phyloP scores from a whole-genome alignment of 1,140 invertebrate genomes.

The Asobara japonica region DNA sequence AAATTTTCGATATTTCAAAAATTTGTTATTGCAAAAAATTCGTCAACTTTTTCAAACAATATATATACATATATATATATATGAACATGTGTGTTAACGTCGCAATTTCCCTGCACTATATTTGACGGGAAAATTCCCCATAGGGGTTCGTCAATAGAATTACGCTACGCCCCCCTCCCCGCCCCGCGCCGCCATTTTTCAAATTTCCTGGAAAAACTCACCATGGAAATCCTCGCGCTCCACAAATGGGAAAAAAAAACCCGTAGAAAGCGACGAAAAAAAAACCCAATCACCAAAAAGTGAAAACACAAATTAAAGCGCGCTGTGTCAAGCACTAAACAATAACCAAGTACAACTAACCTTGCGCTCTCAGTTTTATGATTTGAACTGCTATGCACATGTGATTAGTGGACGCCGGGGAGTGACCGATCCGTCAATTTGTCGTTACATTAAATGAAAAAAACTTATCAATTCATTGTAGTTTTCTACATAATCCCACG shows the following conservation, averaged over 20 bases:
- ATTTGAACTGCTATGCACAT: neutral
- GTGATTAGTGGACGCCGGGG: neutral
- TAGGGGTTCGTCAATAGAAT: neutral
- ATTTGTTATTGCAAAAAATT: too few relatives aligned
- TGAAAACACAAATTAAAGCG: too few relatives aligned
- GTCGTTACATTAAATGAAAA: neutral
- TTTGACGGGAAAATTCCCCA: too few relatives aligned
- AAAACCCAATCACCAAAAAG: too few relatives aligned
- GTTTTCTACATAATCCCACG: neutral
- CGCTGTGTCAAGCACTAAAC: too few relatives aligned
- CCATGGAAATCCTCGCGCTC: neutral
- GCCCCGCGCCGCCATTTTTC: neutral
- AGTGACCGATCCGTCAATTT: neutral
- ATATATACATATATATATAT: too few relatives aligned
- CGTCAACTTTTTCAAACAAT: too few relatives aligned
- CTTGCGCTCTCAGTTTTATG: neutral
- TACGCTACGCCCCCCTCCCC: neutral
- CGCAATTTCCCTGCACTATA: too few relatives aligned
- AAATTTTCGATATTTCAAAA: too few relatives aligned
- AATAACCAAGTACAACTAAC: neutral
- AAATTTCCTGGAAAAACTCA: neutral
- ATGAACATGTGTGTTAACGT: too few relatives aligned
- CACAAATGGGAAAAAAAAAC: too few relatives aligned
- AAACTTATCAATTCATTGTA: neutral
- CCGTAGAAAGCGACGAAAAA: neutral